Evolutionary conservation across 2,888 invertebrate genomes (phyloP).

Genomic region (Apamea epomidion): DNA sequence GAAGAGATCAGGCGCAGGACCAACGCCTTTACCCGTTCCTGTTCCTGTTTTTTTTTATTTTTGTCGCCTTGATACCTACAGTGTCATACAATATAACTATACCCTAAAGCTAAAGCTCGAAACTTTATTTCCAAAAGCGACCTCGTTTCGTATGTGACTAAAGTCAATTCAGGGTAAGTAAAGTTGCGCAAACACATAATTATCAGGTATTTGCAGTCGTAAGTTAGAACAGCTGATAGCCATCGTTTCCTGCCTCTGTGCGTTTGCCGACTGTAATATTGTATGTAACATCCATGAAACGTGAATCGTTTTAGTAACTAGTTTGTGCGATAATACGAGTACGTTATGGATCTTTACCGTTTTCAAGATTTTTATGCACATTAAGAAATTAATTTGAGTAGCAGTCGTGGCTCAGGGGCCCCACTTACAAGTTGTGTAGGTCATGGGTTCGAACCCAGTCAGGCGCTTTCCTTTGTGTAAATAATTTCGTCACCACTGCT

Average conservation of each 20-base stretch:
- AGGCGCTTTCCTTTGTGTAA: no score
- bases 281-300: slow-evolving; percentile 17
- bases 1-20: no score
- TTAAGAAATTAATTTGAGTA: no score
- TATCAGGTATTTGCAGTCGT: slow-evolving; percentile 33
- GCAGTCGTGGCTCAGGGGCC: no score
- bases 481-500: no score
- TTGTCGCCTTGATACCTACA: no score
- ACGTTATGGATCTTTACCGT: neutral
- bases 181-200: slow-evolving; percentile 24
- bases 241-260: slow-evolving; percentile 26
- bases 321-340: neutral
- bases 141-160: neutral
- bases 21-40: no score
- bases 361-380: neutral
- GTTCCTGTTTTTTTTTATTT: no score
- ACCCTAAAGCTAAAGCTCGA: neutral
- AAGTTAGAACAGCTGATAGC: slow-evolving; percentile 13
- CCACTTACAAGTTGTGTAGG: no score
- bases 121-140: neutral
- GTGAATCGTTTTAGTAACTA: slow-evolving; percentile 15
- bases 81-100: neutral
- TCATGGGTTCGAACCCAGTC: no score
- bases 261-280: slow-evolving; percentile 23
- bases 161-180: slow-evolving; percentile 3